Base-by-base conservation (phyloP, 2,113 vertebrate species). In the Nothobranchius kuhntae region DNA sequence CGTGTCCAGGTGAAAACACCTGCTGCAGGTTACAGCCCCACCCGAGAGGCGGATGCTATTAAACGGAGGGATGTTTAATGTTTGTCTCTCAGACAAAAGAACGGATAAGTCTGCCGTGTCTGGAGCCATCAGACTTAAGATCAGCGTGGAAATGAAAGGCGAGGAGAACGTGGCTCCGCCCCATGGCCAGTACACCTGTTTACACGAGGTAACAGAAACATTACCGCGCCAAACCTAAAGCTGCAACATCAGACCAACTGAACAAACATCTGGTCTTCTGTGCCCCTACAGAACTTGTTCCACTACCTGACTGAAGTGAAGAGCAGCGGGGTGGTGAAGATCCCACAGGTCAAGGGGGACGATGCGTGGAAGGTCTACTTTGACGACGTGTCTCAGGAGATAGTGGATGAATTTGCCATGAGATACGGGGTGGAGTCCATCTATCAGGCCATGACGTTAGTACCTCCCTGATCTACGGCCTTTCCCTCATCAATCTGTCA, bases 291-390 rank as follows among this genome's bases (percentile, higher is more conserved):
- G 98, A 99, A 95, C 89, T 92, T 99, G 35, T 99, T 99, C 90
- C 96, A 98, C 87, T 95, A 93, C 87, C 89, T 98, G 92, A 99
- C 96, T 0, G 98, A 99, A 90, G 92, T 95, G 68, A 96, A 96
- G 86, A 95, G 89, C 57, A 89, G 74, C 0, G 97, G 98, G 3
- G 92, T 85, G 7, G 96, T 99, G 87, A 97, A 95, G 86, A 97
- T 99, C 81, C 98, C 97, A 0, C 92, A 95, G 73, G 95, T 98
- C 83, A 96, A 92, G 87, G 98, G 97, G 0, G 97, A 98, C 7
- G 98, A 99, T 71, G 96, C 96, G 60, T 99, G 98, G 96, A 99
- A 99, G 86, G 97, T 99, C 71, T 99, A 98, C 90, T 99, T 94
- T 79, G 96, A 98, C 64, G 96, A 96, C 1, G 91, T 94, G 4